phyloP scores from a whole-genome alignment of 2,888 invertebrate genomes.

The Miltochrista miniata region DNA sequence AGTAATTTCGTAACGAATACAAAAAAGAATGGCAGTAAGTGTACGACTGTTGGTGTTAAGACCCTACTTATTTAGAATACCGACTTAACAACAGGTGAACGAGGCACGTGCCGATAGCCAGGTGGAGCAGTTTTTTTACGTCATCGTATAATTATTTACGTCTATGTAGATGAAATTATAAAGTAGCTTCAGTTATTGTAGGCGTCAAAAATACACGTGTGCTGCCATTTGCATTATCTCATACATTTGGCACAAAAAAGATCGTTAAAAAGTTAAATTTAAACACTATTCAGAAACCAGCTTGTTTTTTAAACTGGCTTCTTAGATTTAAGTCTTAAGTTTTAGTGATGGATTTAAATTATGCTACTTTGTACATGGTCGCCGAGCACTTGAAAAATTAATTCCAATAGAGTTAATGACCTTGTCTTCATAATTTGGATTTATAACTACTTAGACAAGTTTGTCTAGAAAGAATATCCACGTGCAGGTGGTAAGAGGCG shows the following conservation, averaged over 20 bases:
- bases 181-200: neutral
- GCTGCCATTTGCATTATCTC: neutral
- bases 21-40: conserved; percentile 50
- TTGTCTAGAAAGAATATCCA: too few relatives aligned
- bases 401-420: neutral
- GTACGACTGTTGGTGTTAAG: conserved; percentile 32
- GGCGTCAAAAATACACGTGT: neutral
- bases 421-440: neutral
- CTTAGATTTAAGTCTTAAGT: conserved; percentile 31
- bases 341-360: conserved; percentile 10
- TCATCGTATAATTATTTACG: conserved; percentile 40
- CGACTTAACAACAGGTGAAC: conserved; percentile 65
- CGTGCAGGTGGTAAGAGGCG: too few relatives aligned
- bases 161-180: conserved; percentile 38
- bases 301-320: conserved; percentile 32
- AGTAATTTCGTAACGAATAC: conserved; percentile 39
- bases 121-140: conserved; percentile 52
- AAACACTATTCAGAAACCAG: neutral
- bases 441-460: too few relatives aligned
- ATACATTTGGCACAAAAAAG: neutral
- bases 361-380: neutral
- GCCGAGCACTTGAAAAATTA: neutral
- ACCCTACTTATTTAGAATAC: conserved; percentile 48
- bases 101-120: conserved; percentile 65
- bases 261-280: neutral